phyloP scores from a whole-genome alignment of 2,888 invertebrate species.

The Drosophila vallismaia region DNA sequence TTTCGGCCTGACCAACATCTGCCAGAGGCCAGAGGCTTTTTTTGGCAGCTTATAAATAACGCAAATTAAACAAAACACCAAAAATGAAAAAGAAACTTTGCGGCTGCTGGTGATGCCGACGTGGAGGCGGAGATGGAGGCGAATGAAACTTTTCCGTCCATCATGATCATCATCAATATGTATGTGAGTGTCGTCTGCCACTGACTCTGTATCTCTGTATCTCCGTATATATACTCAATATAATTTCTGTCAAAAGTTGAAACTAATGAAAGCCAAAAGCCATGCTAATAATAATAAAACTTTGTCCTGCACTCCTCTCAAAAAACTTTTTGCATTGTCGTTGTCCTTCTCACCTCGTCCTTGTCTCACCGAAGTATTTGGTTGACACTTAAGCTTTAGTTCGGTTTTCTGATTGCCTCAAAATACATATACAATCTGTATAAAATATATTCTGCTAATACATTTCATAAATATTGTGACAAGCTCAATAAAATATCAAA shows the following conservation, averaged over 20 bases:
- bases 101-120: slow-evolving; percentile 9
- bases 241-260: slow-evolving; percentile 80
- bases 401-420: slow-evolving; percentile 24
- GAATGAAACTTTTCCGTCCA: slow-evolving; percentile 60
- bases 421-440: slow-evolving; percentile 18
- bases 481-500: slow-evolving; percentile 79
- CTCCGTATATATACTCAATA: slow-evolving; percentile 65
- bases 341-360: slow-evolving; percentile 29
- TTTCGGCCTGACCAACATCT: slow-evolving; percentile 57
- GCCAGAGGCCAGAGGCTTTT: slow-evolving; percentile 44
- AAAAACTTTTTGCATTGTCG: slow-evolving; percentile 71
- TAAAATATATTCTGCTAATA: slow-evolving; percentile 59
- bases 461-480: slow-evolving; percentile 78
- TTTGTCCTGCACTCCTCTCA: slow-evolving; percentile 42
- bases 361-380: slow-evolving; percentile 6
- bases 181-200: slow-evolving; percentile 10
- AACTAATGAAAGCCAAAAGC: slow-evolving; percentile 74
- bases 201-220: slow-evolving; percentile 47
- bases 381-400: slow-evolving; percentile 30
- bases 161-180: slow-evolving; percentile 70
- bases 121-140: neutral
- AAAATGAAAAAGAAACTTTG: slow-evolving; percentile 64
- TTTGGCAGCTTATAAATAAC: slow-evolving; percentile 75
- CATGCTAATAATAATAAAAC: slow-evolving; percentile 58
- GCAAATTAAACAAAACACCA: slow-evolving; percentile 72